A percentile compares a stretch with the other conserved stretches of the same genome.
phyloP scores from a whole-genome alignment of 2,113 vertebrate species.

The Hypanus sabinus region DNA sequence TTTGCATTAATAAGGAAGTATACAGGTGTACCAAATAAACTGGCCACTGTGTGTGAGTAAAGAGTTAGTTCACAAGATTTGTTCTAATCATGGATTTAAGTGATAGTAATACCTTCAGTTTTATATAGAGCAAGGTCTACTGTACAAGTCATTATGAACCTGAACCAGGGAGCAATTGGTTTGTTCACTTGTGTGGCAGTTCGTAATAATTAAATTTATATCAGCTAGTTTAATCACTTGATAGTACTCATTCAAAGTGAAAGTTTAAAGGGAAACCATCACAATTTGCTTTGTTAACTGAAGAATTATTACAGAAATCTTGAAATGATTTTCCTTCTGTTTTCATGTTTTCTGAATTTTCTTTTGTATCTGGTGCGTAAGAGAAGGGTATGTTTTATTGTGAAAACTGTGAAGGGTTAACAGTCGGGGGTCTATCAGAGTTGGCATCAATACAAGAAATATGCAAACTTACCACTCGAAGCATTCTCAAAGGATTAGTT shows the following conservation, averaged over 20 bases:
- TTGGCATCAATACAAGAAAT: conserved; percentile 70
- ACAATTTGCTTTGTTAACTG: not conserved
- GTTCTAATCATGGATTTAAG: conserved; percentile 4
- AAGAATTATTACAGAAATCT: not conserved
- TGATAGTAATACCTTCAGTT: not conserved
- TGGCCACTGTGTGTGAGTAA: not conserved
- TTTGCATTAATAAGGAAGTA: too few relatives aligned
- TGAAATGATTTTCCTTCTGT: not conserved
- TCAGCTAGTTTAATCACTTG: conserved; percentile 54
- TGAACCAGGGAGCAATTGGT: conserved; percentile 38
- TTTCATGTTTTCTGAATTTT: not conserved
- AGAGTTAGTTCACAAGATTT: not conserved
- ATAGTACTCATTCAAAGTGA: not conserved
- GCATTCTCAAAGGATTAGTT: conserved; percentile 78
- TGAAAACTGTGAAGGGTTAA: conserved; percentile 50
- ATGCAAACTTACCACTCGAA: conserved; percentile 78
- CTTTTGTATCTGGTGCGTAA: not conserved
- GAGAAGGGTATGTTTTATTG: conserved; percentile 8
- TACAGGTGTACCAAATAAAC: too few relatives aligned
- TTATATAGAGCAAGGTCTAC: not conserved
- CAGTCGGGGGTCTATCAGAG: conserved; percentile 58
- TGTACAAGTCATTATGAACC: not conserved
- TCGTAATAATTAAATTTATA: conserved; percentile 59
- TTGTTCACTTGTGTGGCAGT: conserved; percentile 40
- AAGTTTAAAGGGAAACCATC: not conserved